Percentiles rank a stretch among this genome's conserved stretches.
Conservation (phyloP, 1,140 invertebrate species). For the Aphelenchoides besseyi region DNA sequence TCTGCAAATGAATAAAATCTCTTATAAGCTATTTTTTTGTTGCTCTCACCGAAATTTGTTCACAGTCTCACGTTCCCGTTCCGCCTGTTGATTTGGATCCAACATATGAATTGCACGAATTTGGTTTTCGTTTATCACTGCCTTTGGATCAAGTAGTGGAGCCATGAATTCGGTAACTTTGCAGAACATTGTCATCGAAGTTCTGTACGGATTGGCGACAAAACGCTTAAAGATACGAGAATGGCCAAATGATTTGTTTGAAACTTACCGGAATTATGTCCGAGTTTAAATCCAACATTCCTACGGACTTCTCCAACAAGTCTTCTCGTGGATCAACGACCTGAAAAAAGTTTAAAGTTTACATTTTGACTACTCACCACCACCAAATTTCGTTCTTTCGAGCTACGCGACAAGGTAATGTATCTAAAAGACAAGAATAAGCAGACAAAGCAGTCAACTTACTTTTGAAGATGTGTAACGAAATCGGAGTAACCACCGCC, state of each 20-base stretch:
- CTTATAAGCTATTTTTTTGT: too few relatives aligned
- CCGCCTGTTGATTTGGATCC: conserved; percentile 23
- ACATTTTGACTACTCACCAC: too few relatives aligned
- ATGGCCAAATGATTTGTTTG: not conserved
- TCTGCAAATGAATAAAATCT: conserved; percentile 21
- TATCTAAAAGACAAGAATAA: not conserved
- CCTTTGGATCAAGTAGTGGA: conserved; percentile 44
- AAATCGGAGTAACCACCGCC: conserved; percentile 45
- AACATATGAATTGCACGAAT: conserved; percentile 37
- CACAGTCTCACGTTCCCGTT: conserved; percentile 18
- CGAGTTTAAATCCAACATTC: conserved; percentile 47
- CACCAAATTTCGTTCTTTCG: conserved; percentile 46
- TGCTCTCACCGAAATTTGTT: conserved; percentile 16
- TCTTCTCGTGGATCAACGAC: conserved; percentile 44
- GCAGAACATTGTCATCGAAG: conserved; percentile 34
- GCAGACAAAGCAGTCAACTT: not conserved
- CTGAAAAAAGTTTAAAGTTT: too few relatives aligned
- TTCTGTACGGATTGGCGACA: conserved; percentile 47
- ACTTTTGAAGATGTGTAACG: conserved; percentile 44
- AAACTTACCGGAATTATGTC: conserved; percentile 45
- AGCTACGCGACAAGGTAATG: conserved; percentile 4
- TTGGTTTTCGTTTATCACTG: conserved; percentile 47
- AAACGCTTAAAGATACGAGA: conserved; percentile 41
- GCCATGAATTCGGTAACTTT: conserved; percentile 44
- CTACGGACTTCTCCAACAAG: conserved; percentile 48